Evolutionary conservation across 2,888 invertebrate species (phyloP).

Genomic region (Micoletzkya japonica): DNA sequence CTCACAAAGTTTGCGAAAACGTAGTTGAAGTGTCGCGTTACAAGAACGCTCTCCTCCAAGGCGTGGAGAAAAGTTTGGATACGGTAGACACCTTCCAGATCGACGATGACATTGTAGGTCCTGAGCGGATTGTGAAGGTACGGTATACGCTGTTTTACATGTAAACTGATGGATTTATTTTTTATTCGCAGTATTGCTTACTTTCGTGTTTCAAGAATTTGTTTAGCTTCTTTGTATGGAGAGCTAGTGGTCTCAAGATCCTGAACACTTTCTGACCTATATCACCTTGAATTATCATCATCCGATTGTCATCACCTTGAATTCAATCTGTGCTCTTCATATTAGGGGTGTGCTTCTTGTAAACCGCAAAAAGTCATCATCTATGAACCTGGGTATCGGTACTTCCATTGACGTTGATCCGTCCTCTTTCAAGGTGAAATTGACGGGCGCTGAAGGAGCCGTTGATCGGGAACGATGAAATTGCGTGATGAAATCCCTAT

Average conservation of each 20-base stretch:
- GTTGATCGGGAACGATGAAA: constrained; percentile 26
- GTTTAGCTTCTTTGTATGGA: no score
- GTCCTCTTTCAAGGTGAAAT: constrained; percentile 9
- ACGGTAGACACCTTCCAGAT: constrained; percentile 45
- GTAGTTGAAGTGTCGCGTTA: constrained; percentile 49
- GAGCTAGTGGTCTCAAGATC: no score
- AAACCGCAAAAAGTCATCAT: neutral
- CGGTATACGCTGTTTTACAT: neutral
- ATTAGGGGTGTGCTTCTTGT: neutral
- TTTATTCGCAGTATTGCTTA: no score
- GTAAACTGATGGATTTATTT: no score
- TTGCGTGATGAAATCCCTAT: constrained; percentile 16
- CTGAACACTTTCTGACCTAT: no score
- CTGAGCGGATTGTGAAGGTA: constrained; percentile 30
- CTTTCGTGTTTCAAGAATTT: no score
- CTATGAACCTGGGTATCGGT: neutral
- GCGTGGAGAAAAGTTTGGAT: constrained; percentile 42
- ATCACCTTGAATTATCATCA: no score
- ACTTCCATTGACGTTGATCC: constrained; percentile 17
- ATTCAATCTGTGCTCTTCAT: neutral
- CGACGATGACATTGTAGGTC: constrained; percentile 46
- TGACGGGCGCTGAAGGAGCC: neutral
- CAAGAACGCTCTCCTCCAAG: constrained; percentile 46
- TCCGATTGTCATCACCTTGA: no score
- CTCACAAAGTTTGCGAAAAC: constrained; percentile 51